Evolutionary conservation across 2,888 invertebrate species (phyloP).

Genomic region (Hypselothyrea guttata): DNA sequence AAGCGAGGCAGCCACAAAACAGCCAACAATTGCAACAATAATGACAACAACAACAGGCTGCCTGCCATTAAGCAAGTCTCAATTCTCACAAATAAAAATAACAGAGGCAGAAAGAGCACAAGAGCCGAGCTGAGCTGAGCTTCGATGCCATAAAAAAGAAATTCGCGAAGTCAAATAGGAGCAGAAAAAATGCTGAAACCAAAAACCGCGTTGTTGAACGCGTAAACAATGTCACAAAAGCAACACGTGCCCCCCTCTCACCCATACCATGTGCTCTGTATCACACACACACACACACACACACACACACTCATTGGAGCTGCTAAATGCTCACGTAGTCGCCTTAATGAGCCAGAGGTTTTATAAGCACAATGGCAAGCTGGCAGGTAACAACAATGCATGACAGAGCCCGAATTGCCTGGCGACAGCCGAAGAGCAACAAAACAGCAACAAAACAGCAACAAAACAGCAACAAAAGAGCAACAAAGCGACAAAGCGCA

Average conservation of each 20-base stretch:
- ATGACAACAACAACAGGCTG: conserved; percentile 10
- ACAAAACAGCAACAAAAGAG: conserved; percentile 25
- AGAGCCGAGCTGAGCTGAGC: conserved; percentile 40
- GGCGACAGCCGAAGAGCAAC: conserved; percentile 9
- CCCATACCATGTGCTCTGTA: not conserved
- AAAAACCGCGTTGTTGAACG: conserved; percentile 23
- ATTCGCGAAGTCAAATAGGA: not conserved
- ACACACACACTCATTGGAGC: conserved; percentile 16
- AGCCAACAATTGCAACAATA: conserved; percentile 22
- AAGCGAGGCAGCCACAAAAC: conserved; percentile 17
- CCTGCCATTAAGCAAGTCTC: conserved; percentile 46
- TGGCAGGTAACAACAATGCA: conserved; percentile 39
- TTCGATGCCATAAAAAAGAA: conserved; percentile 29
- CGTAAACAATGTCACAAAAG: conserved; percentile 62
- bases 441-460: conserved; percentile 5
- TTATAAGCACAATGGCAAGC: conserved; percentile 26
- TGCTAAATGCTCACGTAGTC: conserved; percentile 57
- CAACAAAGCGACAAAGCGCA: conserved; percentile 8
- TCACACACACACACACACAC: conserved; percentile 2
- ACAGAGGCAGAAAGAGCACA: conserved; percentile 19
- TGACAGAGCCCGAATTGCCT: conserved; percentile 14
- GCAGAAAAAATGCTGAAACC: conserved; percentile 13
- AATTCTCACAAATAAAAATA: not conserved
- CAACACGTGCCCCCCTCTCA: conserved; percentile 54
- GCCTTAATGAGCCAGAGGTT: conserved; percentile 60